A percentile compares a stretch with the other conserved stretches of the same genome.
Conservation (phyloP, 2,888 invertebrate species). For the Thalpophila matura region DNA sequence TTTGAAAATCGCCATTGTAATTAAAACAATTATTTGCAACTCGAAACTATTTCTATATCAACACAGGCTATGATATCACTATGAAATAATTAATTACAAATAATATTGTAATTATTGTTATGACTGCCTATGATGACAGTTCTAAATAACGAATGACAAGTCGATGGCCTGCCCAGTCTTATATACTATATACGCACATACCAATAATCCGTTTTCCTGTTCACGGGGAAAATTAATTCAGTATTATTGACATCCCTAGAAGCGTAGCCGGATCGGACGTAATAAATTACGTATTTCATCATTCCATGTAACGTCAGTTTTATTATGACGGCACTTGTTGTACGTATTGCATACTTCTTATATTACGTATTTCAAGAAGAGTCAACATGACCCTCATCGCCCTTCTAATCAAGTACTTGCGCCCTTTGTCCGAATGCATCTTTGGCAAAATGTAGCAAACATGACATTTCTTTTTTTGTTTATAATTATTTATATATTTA, state of each 20-base stretch:
- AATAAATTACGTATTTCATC: conserved; percentile 13
- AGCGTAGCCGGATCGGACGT: conserved; percentile 1
- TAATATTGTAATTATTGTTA: conserved; percentile 30
- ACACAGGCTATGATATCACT: background rate
- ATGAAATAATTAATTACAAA: conserved; percentile 13
- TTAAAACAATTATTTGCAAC: conserved; percentile 30
- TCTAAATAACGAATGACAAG: conserved; percentile 35
- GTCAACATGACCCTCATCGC: background rate
- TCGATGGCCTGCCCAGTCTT: background rate
- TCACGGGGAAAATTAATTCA: conserved; percentile 19
- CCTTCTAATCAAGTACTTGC: background rate
- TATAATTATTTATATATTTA: no score
- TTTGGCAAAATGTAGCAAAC: no score
- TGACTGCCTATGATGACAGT: conserved; percentile 45
- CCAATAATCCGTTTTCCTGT: conserved; percentile 29
- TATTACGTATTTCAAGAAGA: conserved; percentile 1
- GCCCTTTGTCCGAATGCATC: background rate
- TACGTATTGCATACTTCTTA: background rate
- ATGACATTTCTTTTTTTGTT: no score
- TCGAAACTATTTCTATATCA: conserved; percentile 3
- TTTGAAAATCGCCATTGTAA: conserved; percentile 40
- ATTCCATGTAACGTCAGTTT: conserved; percentile 34
- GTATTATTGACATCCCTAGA: background rate
- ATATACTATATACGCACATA: conserved; percentile 9
- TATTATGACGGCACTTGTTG: conserved; percentile 4